phyloP scores from a whole-genome alignment of 30 jellyfish, hydroid and myxozoan species.

The Pelagia noctiluca region DNA sequence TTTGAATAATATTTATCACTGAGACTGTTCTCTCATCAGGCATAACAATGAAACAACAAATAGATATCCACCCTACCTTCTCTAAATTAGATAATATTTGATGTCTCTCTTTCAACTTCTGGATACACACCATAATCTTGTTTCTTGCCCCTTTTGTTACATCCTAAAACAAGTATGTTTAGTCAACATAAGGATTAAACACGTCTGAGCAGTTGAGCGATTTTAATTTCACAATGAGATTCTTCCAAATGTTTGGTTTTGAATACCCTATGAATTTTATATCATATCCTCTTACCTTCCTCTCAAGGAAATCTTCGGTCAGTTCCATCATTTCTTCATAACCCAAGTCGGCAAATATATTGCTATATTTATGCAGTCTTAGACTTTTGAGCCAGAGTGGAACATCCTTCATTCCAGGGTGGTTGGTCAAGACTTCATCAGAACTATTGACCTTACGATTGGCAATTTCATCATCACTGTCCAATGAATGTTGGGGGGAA shows the following conservation, averaged over 20 bases:
- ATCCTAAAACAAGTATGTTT: conserved; percentile 46
- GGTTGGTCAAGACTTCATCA: conserved; percentile 60
- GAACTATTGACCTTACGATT: conserved; percentile 59
- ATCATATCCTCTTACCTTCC: conserved; percentile 41
- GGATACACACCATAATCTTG: conserved; percentile 85
- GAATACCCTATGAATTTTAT: not conserved
- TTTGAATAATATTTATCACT: too few relatives aligned
- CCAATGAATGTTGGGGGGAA: conserved; percentile 97
- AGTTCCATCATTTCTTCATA: conserved; percentile 94
- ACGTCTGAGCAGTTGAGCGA: conserved; percentile 4
- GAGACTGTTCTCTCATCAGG: too few relatives aligned
- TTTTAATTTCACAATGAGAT: not conserved
- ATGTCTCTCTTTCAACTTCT: conserved; percentile 85
- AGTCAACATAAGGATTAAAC: not conserved
- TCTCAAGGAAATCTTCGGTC: conserved; percentile 73
- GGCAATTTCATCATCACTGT: conserved; percentile 93
- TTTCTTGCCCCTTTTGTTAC: conserved; percentile 98
- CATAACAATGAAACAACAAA: too few relatives aligned
- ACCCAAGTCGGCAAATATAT: conserved; percentile 84
- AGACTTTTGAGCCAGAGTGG: conserved; percentile 95
- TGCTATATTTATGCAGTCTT: conserved; percentile 90
- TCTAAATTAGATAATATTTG: conserved; percentile 67
- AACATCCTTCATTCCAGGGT: conserved; percentile 98
- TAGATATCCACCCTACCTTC: conserved; percentile 73
- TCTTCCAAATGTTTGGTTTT: not conserved